Percentiles rank a stretch among this genome's conserved stretches.
These are phyloP conservation scores for Brachyopa scutellaris DNA, from an alignment of 2,888 invertebrate genomes.

Conservation along the genomic window DNA sequence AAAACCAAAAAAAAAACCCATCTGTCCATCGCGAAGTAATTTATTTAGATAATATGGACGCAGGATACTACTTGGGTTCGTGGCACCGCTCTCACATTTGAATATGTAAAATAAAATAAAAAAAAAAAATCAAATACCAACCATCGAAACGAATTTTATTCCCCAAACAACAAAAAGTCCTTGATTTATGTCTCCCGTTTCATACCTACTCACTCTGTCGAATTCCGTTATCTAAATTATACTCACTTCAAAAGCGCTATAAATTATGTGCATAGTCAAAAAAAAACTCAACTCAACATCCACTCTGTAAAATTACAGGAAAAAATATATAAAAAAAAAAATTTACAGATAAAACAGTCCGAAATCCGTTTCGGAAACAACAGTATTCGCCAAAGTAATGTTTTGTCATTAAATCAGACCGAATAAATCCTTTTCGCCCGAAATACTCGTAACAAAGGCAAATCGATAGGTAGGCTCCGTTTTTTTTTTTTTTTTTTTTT, in stretches of 20 bases:
- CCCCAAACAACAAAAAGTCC: conserved; percentile 21
- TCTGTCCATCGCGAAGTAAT: conserved; percentile 14
- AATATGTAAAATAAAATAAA: conserved; percentile 37
- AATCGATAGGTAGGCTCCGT: too few species aligned
- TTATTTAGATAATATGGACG: conserved; percentile 14
- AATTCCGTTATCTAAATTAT: too few species aligned
- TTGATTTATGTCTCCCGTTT: too few species aligned
- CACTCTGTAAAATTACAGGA: not conserved
- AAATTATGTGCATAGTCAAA: conserved; percentile 46
- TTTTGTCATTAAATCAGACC: conserved; percentile 58
- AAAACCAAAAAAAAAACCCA: not conserved
- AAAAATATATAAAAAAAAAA: not conserved
- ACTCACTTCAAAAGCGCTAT: conserved; percentile 38
- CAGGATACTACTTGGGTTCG: not conserved
- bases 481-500: not conserved
- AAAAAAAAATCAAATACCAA: too few species aligned
- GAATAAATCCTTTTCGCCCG: conserved; percentile 44
- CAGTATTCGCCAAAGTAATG: conserved; percentile 52
- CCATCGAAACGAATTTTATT: conserved; percentile 14
- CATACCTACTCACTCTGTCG: too few species aligned
- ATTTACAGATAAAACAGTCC: conserved; percentile 28
- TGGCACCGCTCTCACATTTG: conserved; percentile 9
- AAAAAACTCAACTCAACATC: conserved; percentile 36
- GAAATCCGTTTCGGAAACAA: conserved; percentile 51
- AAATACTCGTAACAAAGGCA: conserved; percentile 49